These are phyloP conservation scores for Himantopus leucocephalus DNA, from an alignment of 2,113 vertebrate species.

Conservation along the genomic window DNA sequence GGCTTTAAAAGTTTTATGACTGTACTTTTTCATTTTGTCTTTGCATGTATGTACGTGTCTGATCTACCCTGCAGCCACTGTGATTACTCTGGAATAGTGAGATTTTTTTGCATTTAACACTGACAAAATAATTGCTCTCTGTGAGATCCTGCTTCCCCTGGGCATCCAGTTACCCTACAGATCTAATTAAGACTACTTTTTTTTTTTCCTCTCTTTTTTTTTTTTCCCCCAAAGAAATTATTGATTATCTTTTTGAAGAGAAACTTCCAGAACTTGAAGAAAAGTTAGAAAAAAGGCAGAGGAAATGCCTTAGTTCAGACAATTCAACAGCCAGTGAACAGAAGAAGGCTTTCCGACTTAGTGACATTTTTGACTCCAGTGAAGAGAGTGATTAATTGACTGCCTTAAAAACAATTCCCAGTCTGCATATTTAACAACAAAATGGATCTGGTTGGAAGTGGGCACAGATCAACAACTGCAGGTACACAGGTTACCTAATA, in stretches of 20 bases:
- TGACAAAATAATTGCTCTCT: not conserved
- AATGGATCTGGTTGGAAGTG: not conserved
- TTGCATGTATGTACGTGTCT: not conserved
- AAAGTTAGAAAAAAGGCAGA: not conserved
- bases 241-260: slow-evolving; percentile 66
- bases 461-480: not conserved
- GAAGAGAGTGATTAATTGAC: slow-evolving; percentile 4
- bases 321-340: not conserved
- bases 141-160: not conserved
- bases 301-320: accelerated
- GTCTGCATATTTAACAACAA: not conserved
- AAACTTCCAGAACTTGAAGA: slow-evolving; percentile 69
- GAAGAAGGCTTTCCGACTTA: slow-evolving; percentile 42
- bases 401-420: not conserved
- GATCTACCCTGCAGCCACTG: not conserved
- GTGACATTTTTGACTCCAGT: slow-evolving; percentile 66
- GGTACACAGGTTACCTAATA: not conserved
- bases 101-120: not conserved
- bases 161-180: not conserved
- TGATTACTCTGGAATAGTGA: not conserved
- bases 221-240: slow-evolving; percentile 56
- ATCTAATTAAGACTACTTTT: not conserved
- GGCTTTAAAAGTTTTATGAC: not conserved
- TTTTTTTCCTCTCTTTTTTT: not conserved
- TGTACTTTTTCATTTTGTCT: not conserved